These are phyloP conservation scores for Aurelia coerulea DNA, from an alignment of 30 jellyfish, hydroid and myxozoan species.

Conservation along the genomic window DNA sequence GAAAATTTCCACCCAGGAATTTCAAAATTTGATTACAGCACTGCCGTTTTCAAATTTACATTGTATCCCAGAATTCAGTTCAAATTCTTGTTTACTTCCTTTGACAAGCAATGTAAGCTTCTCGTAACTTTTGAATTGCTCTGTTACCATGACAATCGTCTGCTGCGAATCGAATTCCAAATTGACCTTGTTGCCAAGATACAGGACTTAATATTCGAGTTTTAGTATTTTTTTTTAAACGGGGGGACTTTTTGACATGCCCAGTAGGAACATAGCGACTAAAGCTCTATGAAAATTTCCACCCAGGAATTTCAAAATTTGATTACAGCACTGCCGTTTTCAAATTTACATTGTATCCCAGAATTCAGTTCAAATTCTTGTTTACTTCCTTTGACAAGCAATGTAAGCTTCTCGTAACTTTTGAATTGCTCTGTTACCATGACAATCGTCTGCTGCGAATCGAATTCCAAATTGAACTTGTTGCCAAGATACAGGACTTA, in stretches of 20 bases:
- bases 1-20: no score
- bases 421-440: constrained; percentile 25
- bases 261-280: no score
- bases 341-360: constrained; percentile 34
- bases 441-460: constrained; percentile 9
- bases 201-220: constrained; percentile 22
- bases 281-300: no score
- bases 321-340: constrained; percentile 15
- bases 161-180: constrained; percentile 14
- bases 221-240: no score
- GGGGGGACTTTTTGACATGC: no score
- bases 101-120: constrained; percentile 4
- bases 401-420: constrained; percentile 7
- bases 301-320: not conserved
- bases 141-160: constrained; percentile 23
- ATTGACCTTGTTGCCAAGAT: constrained; percentile 63
- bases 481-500: constrained; percentile 69
- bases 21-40: constrained; percentile 3
- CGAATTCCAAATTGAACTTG: constrained; percentile 26
- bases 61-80: constrained; percentile 26
- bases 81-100: constrained; percentile 3
- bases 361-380: constrained; percentile 9
- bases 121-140: not conserved
- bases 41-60: constrained; percentile 23
- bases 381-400: constrained; percentile 5